Evolutionary conservation across 2,888 invertebrate genomes (phyloP).

Genomic region (Rhyacophila evoluta): DNA sequence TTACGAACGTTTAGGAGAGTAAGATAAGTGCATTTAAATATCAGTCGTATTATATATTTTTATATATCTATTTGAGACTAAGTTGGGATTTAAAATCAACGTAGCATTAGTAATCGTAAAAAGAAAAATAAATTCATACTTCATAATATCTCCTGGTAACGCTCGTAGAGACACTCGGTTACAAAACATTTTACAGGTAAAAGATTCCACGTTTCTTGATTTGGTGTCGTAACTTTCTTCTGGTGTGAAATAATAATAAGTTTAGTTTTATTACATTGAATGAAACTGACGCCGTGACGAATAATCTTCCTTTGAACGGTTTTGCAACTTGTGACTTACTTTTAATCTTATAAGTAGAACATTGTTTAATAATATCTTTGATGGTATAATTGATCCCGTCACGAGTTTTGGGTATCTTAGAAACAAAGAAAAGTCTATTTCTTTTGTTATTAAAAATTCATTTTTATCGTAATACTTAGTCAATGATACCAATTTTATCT

Average conservation of each 20-base stretch:
- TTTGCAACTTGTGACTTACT: neutral
- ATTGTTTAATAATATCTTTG: neutral
- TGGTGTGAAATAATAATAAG: slow-evolving; percentile 15
- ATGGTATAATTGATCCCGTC: neutral
- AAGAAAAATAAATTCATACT: neutral
- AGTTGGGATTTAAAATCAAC: no score
- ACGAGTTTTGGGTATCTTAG: neutral
- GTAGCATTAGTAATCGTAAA: no score
- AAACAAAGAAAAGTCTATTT: neutral
- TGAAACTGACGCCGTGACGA: slow-evolving; percentile 3
- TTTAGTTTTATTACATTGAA: neutral
- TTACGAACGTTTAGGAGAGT: no score
- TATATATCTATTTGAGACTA: no score
- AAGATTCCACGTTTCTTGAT: slow-evolving; percentile 6
- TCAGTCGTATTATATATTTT: no score
- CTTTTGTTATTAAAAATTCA: no score
- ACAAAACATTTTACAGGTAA: neutral
- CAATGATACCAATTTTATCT: no score
- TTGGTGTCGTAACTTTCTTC: slow-evolving; percentile 21
- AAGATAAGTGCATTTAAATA: no score
- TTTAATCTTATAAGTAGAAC: neutral
- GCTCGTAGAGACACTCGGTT: neutral
- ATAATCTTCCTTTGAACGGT: neutral
- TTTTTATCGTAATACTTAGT: no score
- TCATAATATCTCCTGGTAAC: slow-evolving; percentile 12